These are phyloP conservation scores for Shargacucullia verbasci DNA, from an alignment of 2,888 invertebrate species.

Conservation along the genomic window DNA sequence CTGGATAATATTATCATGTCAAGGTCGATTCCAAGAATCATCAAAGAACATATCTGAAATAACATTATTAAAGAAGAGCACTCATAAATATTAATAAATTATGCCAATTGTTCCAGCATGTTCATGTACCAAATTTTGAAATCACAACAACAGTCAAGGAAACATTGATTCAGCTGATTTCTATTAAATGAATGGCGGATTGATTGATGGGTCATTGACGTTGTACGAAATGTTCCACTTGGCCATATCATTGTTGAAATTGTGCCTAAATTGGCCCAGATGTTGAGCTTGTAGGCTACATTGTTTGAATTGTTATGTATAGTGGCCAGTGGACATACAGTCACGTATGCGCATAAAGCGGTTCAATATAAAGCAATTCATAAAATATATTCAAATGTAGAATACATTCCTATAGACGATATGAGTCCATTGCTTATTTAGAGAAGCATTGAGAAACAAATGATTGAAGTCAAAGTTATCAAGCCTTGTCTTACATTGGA, in stretches of 20 bases:
- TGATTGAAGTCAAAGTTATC: slow-evolving; percentile 38
- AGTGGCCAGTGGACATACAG: slow-evolving; percentile 31
- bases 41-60: slow-evolving; percentile 16
- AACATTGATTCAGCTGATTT: slow-evolving; percentile 56
- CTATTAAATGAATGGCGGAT: slow-evolving; percentile 67
- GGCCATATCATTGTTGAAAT: slow-evolving; percentile 59
- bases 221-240: slow-evolving; percentile 67
- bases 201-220: slow-evolving; percentile 74
- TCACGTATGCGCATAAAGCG: slow-evolving; percentile 25
- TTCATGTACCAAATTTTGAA: slow-evolving; percentile 34
- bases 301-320: slow-evolving; percentile 44
- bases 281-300: slow-evolving; percentile 43
- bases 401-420: background rate
- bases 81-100: slow-evolving; percentile 25
- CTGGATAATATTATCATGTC: slow-evolving; percentile 22
- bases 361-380: slow-evolving; percentile 14
- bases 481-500: slow-evolving; percentile 24
- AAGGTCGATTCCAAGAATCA: slow-evolving; percentile 18
- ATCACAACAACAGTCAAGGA: slow-evolving; percentile 50
- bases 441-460: slow-evolving; percentile 43
- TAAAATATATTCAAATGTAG: slow-evolving; percentile 3
- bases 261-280: slow-evolving; percentile 56
- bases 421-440: slow-evolving; percentile 26
- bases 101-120: slow-evolving; percentile 18
- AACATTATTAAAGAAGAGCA: slow-evolving; percentile 10